These are phyloP conservation scores for Metallyticus violacea DNA, from an alignment of 2,888 invertebrate genomes.

Conservation along the genomic window DNA sequence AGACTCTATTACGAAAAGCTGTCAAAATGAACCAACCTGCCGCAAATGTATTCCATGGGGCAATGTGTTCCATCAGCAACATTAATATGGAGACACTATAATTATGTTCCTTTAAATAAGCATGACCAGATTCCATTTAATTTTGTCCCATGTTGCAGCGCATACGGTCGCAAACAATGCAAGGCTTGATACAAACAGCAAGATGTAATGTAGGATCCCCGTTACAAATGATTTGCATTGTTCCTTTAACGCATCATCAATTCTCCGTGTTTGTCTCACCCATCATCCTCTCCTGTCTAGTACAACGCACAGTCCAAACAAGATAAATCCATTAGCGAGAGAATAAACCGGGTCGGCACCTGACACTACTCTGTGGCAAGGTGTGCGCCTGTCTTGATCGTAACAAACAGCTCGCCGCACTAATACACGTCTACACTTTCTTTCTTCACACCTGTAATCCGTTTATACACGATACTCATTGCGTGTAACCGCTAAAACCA, in stretches of 20 bases:
- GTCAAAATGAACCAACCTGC: too few species aligned
- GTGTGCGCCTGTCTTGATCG: neutral
- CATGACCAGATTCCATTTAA: neutral
- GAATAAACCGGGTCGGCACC: neutral
- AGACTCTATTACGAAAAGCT: too few species aligned
- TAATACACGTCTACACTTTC: too few species aligned
- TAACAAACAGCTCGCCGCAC: neutral
- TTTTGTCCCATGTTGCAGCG: neutral
- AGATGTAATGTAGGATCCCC: too few species aligned
- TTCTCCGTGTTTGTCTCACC: neutral
- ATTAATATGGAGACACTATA: too few species aligned
- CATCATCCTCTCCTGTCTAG: neutral
- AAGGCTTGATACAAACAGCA: neutral
- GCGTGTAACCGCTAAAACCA: too few species aligned
- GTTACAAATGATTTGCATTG: neutral
- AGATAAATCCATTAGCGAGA: constrained; percentile 7
- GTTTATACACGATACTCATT: too few species aligned
- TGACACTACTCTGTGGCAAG: neutral
- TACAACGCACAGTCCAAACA: neutral
- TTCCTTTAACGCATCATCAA: neutral
- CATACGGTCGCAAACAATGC: neutral
- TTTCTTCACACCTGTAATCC: too few species aligned
- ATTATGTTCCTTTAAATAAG: neutral
- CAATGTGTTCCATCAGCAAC: too few species aligned
- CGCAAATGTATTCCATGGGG: too few species aligned